phyloP scores from a whole-genome alignment of 2,888 invertebrate species.

The Steinernema hermaphroditum region DNA sequence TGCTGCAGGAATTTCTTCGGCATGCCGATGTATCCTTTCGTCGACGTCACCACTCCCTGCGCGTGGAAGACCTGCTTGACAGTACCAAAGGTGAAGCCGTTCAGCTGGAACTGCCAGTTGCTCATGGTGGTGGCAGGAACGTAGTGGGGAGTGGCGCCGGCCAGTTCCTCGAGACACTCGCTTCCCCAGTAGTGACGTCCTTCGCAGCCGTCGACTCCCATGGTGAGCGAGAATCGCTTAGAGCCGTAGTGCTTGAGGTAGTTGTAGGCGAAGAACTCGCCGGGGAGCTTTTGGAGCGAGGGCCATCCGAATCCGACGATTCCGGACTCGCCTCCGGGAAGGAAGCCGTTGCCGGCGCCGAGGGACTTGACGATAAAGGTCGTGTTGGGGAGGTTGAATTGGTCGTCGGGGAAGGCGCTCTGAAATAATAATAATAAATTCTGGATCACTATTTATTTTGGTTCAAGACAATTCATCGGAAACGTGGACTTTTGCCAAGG shows the following conservation, averaged over 20 bases:
- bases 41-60: neutral
- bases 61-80: neutral
- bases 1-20: neutral
- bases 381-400: neutral
- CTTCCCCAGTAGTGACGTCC: neutral
- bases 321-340: neutral
- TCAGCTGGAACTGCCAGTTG: slow-evolving; percentile 4
- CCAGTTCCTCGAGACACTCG: neutral
- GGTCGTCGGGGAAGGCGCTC: slow-evolving; percentile 3
- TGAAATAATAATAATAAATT: neutral
- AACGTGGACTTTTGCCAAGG: neutral
- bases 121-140: neutral
- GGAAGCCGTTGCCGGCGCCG: neutral
- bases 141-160: neutral
- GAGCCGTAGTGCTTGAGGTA: neutral
- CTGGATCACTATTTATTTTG: neutral
- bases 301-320: neutral
- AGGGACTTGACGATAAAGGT: neutral
- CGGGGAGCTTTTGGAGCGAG: neutral
- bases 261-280: neutral
- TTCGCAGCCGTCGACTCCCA: neutral
- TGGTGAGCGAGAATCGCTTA: neutral
- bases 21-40: slow-evolving; percentile 25
- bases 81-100: slow-evolving; percentile 5
- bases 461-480: neutral